These are phyloP conservation scores for Urocitellus parryii DNA, from an alignment of 2,113 vertebrate species.

Conservation along the genomic window DNA sequence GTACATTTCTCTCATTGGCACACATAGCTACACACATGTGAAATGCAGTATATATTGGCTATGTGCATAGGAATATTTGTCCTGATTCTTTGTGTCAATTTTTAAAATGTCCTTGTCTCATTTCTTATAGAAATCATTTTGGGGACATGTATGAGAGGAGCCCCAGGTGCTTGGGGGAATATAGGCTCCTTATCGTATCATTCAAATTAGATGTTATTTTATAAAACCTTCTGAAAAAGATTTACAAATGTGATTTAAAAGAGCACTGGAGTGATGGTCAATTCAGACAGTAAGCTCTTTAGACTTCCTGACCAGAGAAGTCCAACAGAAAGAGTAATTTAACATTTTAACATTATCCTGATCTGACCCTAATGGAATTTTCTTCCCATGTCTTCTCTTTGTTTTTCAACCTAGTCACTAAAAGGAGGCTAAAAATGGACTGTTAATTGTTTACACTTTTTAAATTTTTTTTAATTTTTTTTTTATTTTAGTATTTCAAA, in stretches of 20 bases:
- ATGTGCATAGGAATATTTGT: not conserved
- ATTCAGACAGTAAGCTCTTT: not conserved
- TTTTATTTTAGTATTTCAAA: conserved; percentile 49
- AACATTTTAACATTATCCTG: conserved; percentile 34
- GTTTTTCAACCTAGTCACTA: conserved; percentile 48
- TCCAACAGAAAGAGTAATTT: conserved; percentile 15
- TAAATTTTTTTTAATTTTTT: not conserved
- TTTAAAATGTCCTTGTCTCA: not conserved
- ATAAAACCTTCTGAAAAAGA: conserved; percentile 30
- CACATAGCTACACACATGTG: not conserved
- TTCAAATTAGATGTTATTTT: not conserved
- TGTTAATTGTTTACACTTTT: conserved; percentile 72
- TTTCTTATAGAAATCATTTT: not conserved
- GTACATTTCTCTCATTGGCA: not conserved
- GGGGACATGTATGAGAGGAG: not conserved
- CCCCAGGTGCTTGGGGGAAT: not conserved
- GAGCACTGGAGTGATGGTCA: not conserved
- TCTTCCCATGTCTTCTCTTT: conserved; percentile 74
- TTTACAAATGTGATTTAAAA: conserved; percentile 51
- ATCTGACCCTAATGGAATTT: conserved; percentile 56
- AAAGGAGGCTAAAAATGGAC: conserved; percentile 28
- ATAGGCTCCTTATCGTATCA: not conserved
- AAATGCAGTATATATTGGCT: not conserved
- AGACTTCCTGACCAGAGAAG: not conserved
- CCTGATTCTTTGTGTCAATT: not conserved